Evolutionary conservation across 2,797 vertebrate genomes (phyloP), one percentile per base, ranked within the genome.

Genomic region (Nasua narica): DNA sequence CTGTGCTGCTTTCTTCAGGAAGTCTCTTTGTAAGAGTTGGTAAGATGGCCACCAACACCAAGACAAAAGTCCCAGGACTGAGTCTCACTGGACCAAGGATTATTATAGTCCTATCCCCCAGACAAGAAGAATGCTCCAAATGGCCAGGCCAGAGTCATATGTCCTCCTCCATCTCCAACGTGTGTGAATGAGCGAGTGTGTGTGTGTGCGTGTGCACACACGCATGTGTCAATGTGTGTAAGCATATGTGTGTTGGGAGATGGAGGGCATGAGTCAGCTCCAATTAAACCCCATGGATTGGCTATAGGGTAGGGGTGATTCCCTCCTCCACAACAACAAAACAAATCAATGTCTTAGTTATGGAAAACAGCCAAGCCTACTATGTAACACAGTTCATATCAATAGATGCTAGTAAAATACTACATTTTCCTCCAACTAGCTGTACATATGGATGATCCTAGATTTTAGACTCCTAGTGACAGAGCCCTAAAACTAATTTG

Each of bases 401-500:
- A 74, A 87, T 67, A 86, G 35, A 62, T 95, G 35, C 23, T 50
- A 82, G 21, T 84, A 60, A 91, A 92, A 89, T 35, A 70, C 11
- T 93, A 7, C 79, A 13, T 60, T 91, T 95, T 87, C 27, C 56
- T 97, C 18, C 29, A 37, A 52, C 27, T 87, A 70, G 8, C 48
- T 87, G 2, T 65, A 67, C 11, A 81, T 79, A 21, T 46, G n/a
- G n/a, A 77, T 46, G 94, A 82, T 70, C 67, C 67, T 88, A 85
- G 46, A 78, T 95, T 86, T 95, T 46, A 79, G 18, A 82, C 16
- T 92, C 25, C 21, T 56, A 90, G 62, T 70, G 48, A 81, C 70
- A 72, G 16, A 67, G 11, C 14, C 79, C n/a, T 76, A 27, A 95
- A 87, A 77, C 29, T 86, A 70, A 37, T 19, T 78, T 88, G 69